A percentile compares a stretch with the other conserved stretches of the same genome.
These are phyloP conservation scores for Anolis apletophallus DNA, from an alignment of 2,797 vertebrate species.

Conservation along the genomic window DNA sequence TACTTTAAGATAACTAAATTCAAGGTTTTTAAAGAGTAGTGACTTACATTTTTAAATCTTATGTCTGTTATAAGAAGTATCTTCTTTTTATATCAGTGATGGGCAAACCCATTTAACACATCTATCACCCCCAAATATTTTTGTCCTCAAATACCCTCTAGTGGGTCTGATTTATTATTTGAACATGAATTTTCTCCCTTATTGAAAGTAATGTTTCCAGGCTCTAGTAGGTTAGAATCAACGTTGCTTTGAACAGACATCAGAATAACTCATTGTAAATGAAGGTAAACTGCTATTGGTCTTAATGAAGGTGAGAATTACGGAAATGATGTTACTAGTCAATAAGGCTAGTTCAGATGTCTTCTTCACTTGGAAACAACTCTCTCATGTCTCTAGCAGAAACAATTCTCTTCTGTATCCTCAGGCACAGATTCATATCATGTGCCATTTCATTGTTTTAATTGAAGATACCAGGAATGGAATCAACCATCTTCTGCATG, in stretches of 20 bases:
- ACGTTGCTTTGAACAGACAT: neutral
- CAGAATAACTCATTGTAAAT: neutral
- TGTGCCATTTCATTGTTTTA: neutral
- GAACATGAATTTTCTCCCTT: too few relatives aligned
- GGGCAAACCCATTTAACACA: too few relatives aligned
- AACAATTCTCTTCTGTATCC: too few relatives aligned
- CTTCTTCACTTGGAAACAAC: neutral
- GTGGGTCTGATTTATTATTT: too few relatives aligned
- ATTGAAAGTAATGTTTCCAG: too few relatives aligned
- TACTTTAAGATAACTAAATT: constrained; percentile 12
- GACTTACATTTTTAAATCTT: too few relatives aligned
- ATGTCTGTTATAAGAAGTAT: too few relatives aligned
- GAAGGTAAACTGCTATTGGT: neutral
- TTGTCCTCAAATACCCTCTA: too few relatives aligned
- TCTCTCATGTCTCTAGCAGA: neutral
- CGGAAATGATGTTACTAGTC: neutral
- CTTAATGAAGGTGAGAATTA: neutral
- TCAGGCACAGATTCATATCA: neutral
- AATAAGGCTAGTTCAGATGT: neutral
- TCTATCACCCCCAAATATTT: too few relatives aligned
- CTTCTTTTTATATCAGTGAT: too few relatives aligned
- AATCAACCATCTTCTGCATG: neutral
- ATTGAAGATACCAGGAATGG: neutral
- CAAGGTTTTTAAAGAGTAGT: neutral
- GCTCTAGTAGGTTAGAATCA: neutral